phyloP scores from a whole-genome alignment of 2,113 vertebrate genomes.

The Corythaeola cristata region DNA sequence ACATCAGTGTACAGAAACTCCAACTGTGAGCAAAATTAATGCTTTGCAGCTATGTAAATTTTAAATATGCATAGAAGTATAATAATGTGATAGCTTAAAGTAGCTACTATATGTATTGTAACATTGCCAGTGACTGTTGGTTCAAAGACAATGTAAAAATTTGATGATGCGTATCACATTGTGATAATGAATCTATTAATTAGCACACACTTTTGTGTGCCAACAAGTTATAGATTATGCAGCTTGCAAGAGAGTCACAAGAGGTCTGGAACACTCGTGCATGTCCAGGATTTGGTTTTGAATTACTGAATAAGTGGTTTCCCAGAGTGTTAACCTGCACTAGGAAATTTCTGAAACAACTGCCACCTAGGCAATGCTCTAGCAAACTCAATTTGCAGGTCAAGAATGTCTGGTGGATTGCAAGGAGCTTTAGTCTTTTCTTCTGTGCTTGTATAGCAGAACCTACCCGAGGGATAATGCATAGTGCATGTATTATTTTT shows the following conservation, averaged over 20 bases:
- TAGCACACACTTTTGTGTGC: not conserved
- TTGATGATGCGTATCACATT: not conserved
- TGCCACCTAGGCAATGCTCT: not conserved
- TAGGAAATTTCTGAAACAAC: not conserved
- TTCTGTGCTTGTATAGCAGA: not conserved
- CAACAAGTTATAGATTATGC: not conserved
- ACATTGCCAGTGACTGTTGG: not conserved
- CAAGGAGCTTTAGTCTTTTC: not conserved
- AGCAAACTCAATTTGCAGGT: not conserved
- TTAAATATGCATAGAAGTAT: not conserved
- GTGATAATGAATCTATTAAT: not conserved
- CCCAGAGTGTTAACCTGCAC: not conserved
- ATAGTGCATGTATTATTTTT: fast-evolving
- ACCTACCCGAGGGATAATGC: not conserved
- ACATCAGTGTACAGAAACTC: not conserved
- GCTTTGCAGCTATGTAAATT: not conserved
- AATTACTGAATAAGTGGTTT: not conserved
- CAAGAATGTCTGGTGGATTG: not conserved
- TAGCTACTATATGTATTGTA: not conserved
- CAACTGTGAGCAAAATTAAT: not conserved
- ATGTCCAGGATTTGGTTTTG: not conserved
- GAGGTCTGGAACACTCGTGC: not conserved
- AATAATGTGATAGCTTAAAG: not conserved
- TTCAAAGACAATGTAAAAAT: constrained; percentile 7
- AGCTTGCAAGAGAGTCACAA: not conserved